Conservation (phyloP, 2,113 vertebrate species). For the Malurus cyaneus region DNA sequence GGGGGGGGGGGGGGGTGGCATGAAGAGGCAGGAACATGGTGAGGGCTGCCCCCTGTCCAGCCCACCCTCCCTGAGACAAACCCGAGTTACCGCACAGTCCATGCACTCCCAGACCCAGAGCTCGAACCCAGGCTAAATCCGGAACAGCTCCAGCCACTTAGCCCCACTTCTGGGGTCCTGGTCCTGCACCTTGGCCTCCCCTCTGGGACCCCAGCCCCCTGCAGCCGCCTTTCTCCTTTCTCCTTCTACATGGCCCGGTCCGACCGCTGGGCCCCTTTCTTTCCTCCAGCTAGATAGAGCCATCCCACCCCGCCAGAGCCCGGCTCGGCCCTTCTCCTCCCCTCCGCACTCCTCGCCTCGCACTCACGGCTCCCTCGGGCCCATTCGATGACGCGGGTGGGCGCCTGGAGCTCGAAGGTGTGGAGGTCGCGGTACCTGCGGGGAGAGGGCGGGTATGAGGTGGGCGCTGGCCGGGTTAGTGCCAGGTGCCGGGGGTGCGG, state of each 20-base stretch:
- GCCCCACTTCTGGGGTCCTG: background rate
- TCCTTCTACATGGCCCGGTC: background rate
- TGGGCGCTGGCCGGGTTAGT: background rate
- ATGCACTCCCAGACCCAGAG: no score
- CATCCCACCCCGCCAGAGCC: background rate
- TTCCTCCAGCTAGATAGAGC: background rate
- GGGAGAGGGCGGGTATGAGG: background rate
- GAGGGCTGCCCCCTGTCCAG: background rate
- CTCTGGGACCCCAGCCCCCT: no score
- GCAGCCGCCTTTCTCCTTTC: background rate
- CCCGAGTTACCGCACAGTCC: background rate
- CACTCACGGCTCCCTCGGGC: slow-evolving; percentile 56
- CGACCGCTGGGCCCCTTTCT: no score
- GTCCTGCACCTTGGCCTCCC: background rate
- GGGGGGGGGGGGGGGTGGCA: background rate
- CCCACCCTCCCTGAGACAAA: background rate
- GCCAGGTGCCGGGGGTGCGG: background rate
- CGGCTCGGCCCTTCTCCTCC: background rate
- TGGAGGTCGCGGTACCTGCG: slow-evolving; percentile 74
- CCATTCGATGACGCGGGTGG: slow-evolving; percentile 74
- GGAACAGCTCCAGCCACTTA: background rate
- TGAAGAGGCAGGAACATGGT: background rate
- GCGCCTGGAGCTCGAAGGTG: slow-evolving; percentile 67
- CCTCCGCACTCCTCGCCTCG: background rate
- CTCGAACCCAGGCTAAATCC: background rate